Percentiles rank a stretch among this genome's conserved stretches.
Conservation (phyloP, 2,797 vertebrate genomes). For the Odontamblyopus rebecca region DNA sequence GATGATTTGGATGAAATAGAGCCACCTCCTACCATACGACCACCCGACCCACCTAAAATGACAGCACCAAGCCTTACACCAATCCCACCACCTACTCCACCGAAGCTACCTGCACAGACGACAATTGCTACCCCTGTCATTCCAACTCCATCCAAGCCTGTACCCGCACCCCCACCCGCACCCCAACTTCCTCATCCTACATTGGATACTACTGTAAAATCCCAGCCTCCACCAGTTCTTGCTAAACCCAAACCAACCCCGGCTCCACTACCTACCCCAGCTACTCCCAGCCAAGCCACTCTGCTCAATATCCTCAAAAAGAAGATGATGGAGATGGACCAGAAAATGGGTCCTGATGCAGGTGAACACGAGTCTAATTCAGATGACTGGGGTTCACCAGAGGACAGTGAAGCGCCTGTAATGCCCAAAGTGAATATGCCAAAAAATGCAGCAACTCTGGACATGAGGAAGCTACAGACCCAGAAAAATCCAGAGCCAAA, state of each 20-base stretch:
- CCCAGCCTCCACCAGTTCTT: conserved; percentile 30
- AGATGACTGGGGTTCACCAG: conserved; percentile 74
- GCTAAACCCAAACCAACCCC: conserved; percentile 17
- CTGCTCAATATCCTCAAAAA: conserved; percentile 81
- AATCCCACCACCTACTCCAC: conserved; percentile 12
- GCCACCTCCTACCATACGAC: conserved; percentile 52
- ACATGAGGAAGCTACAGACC: conserved; percentile 71
- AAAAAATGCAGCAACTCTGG: conserved; percentile 44
- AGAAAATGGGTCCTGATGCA: conserved; percentile 54
- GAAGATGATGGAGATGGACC: conserved; percentile 83
- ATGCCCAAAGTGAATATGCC: conserved; percentile 29
- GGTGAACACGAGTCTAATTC: conserved; percentile 54
- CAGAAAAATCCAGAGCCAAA: conserved; percentile 54
- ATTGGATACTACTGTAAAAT: conserved; percentile 33
- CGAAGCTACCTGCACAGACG: conserved; percentile 26
- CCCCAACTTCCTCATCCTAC: conserved; percentile 42
- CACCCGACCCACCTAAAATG: conserved; percentile 62
- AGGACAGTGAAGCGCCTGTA: conserved; percentile 51
- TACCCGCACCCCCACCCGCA: conserved; percentile 35
- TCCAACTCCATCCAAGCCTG: conserved; percentile 29
- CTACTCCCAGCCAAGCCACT: conserved; percentile 71
- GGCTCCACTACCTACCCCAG: conserved; percentile 33
- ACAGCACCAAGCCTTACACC: conserved; percentile 18
- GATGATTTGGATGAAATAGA: conserved; percentile 56
- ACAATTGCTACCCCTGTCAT: background rate